Evolutionary conservation across 2,113 vertebrate genomes (phyloP), one percentile per base, ranked within the genome.

Genomic region (Chionodraco myersi): DNA sequence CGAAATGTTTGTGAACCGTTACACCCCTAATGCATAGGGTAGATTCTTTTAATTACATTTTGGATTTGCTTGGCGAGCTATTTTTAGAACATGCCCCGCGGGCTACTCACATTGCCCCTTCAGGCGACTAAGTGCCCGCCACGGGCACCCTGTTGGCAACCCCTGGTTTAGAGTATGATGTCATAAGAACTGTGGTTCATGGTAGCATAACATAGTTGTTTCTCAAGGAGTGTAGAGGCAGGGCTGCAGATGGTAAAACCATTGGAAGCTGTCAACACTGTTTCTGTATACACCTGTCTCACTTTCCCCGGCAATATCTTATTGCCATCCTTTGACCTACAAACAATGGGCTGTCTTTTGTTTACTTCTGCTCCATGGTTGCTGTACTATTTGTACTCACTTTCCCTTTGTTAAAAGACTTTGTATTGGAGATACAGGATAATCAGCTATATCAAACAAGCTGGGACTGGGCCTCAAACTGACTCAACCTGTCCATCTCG

Each of bases 371-470:
- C 23, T 68, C 26, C 18, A 18, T 72, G 60, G 52, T 44, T 67
- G 6, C 72, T 64, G 23, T 77, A 30, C 59, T 71, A 6, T 72
- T 26, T 57, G 47, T 56, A 18, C 49, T 58, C 56, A 44, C 52
- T 52, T 41, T 66, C 51, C 5, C 3, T 63, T 54, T 62, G n/a
- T 59, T 63, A 45, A 54, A n/a, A 6, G 9, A 70, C 66, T 57
- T 51, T 64, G 63, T 78, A 78, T 79, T 58, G 44, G 85, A 77
- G n/a, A 34, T 1, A 9, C 1, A 51, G 58, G 67, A 81, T 82
- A 77, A 86, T 89, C 62, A 60, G 36, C 16, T 65, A 30, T 13
- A 61, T 54, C 47, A 51, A 77, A 87, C 89, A 91, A 87, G 90
- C 71, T 77, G 57, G 44, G 82, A 85, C 88, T 53, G 58, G 66